Base-by-base conservation (phyloP, 2,797 vertebrate genomes). In the Oophaga sylvatica region DNA sequence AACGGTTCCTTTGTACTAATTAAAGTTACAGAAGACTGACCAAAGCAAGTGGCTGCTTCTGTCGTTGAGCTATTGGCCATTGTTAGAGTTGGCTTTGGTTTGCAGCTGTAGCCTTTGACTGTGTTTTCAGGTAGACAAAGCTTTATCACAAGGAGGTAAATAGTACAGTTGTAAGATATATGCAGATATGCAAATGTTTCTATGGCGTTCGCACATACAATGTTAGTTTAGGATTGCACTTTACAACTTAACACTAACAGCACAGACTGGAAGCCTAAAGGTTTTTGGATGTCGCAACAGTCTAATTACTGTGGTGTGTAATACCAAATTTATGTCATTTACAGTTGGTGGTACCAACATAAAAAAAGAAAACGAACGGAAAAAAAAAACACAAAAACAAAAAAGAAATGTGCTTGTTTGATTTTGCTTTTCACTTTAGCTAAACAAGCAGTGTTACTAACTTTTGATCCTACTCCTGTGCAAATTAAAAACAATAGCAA, bases 91-190 rank as follows among this genome's bases (percentile, higher is more conserved):
- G 97, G 97, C 98, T 99, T 99, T 99, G 98, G 98, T 99, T 99
- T 99, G 95, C 98, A 99, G 98, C 98, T 99, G 98, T 99, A 97
- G 98, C 97, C 98, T 98, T 98, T 99, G 97, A 99, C 98, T 97
- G 95, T 96, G 96, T 98, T 97, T 97, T 97, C 97, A 99, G 97
- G 97, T 98, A 99, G 98, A 99, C 98, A 99, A 99, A 99, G 98
- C 98, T 99, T 98, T 97, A 95, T 96, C 97, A 97, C 96, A 94
- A 97, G 96, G 97, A 99, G 97, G 97, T 98, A 98, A 99, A 96
- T 95, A 98, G 97, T 97, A 97, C 95, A 96, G 96, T 96, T 97
- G 96, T 96, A 96, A 96, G 96, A 97, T 94, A 96, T 95, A 97
- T 95, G 97, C 96, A 96, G 96, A 97, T 96, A 97, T 96, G 96